Base-by-base conservation (phyloP, 2,797 vertebrate genomes). In the Phoxinus dragarum region DNA sequence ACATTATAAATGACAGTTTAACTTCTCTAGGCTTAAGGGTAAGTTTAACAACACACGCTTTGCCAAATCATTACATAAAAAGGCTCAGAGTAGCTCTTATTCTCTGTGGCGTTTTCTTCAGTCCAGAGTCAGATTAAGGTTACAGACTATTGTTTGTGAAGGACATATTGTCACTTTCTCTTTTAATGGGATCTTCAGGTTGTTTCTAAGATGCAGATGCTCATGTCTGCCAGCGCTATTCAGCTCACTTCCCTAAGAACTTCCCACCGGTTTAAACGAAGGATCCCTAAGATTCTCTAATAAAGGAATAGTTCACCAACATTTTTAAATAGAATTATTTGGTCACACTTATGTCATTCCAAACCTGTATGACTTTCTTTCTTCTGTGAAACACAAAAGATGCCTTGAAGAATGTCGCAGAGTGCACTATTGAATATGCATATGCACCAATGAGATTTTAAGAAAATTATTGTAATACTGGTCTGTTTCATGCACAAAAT, bases 61-160 rank as follows among this genome's bases (percentile, higher is more conserved):
- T 19, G 42, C 31, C 71, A 75, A 38, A 52, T 27, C 42, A 27
- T 83, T 66, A 75, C 56, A 82, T 82, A 61, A 74, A 38, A 75
- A 49, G 27, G 19, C 54, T 82, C 68, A 34, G 72, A 74, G 40
- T 49, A 49, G 12, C 71, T 61, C 52, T 49, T 74, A 17, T 42
- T 49, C 19, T 6, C 16, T 82, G 40, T 49, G 42, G 4, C 0
- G 38, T 36, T 73, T 47, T 9, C 2, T 64, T 74, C 40, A 64
- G 27, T 59, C 54, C 27, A 74, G 11, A 36, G 42, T 64, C 27
- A 82, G 52, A 59, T 34, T 36, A 74, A 64, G 40, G 68, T 44
- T 44, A 34, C 61, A 47, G 19, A 73, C 3, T 10, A 23, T 47
- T 36, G 54, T 82, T 64, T 73, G 54, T 64, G 54, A 82, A 73